Conservation (phyloP, 2,888 invertebrate genomes). For the Calephelis perditalis region DNA sequence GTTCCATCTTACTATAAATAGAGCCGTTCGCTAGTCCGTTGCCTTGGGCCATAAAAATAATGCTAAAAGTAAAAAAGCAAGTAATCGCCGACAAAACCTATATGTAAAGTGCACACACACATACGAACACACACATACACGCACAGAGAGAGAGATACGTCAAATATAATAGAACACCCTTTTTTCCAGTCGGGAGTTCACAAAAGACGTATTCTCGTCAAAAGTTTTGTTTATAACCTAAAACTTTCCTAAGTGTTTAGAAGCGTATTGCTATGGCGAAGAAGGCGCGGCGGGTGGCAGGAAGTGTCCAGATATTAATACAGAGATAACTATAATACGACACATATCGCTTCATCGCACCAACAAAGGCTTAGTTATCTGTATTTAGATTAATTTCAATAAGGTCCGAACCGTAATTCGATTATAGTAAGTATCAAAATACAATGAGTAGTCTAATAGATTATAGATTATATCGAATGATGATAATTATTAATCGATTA, state of each 20-base stretch:
- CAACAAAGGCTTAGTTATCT: conserved; percentile 39
- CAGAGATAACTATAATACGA: conserved; percentile 44
- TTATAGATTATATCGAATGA: conserved; percentile 14
- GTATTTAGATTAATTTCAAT: conserved; percentile 43
- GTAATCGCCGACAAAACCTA: too few relatives aligned
- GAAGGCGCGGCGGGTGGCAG: conserved; percentile 42
- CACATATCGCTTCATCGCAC: conserved; percentile 47
- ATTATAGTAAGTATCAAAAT: conserved; percentile 54
- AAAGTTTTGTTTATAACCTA: too few relatives aligned
- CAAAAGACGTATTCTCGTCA: too few relatives aligned
- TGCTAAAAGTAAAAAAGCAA: too few relatives aligned
- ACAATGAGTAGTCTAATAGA: conserved; percentile 35
- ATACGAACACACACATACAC: too few relatives aligned
- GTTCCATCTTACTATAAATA: too few relatives aligned
- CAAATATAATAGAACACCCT: too few relatives aligned
- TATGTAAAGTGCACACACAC: too few relatives aligned
- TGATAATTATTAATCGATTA: not conserved
- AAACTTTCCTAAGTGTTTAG: not conserved
- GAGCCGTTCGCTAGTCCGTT: too few relatives aligned
- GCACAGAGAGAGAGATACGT: too few relatives aligned
- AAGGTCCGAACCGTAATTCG: conserved; percentile 49
- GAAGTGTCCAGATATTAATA: conserved; percentile 32
- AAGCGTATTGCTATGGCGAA: not conserved
- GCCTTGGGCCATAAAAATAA: too few relatives aligned
- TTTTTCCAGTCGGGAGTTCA: too few relatives aligned